Conservation (phyloP, 2,113 vertebrate genomes). For the Gopherus evgoodei region DNA sequence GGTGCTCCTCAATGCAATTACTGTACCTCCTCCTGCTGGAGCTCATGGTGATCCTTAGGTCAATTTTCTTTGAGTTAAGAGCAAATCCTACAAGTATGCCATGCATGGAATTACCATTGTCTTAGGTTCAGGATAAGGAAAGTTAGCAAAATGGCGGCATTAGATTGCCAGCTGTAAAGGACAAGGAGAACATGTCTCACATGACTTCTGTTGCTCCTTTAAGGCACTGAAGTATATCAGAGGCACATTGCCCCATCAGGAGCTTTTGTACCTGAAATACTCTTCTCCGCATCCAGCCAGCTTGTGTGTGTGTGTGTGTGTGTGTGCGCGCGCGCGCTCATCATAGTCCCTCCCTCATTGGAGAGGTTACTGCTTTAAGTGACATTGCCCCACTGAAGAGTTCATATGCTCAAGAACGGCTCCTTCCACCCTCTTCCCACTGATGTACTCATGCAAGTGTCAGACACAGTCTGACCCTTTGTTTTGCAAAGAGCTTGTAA, state of each 20-base stretch:
- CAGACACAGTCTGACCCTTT: accelerated
- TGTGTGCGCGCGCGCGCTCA: background rate
- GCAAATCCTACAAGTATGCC: background rate
- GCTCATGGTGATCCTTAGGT: background rate
- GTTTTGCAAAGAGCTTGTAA: accelerated
- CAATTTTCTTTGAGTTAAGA: background rate
- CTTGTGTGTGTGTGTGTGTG: background rate
- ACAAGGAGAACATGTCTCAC: background rate
- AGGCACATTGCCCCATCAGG: background rate
- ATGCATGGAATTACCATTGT: background rate
- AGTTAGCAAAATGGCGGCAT: background rate
- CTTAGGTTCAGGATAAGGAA: background rate
- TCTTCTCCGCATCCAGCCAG: background rate
- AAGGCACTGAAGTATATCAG: background rate
- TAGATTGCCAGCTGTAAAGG: background rate
- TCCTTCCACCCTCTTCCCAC: background rate
- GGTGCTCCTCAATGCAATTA: background rate
- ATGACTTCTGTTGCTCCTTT: background rate
- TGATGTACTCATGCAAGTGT: background rate
- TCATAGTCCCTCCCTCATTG: background rate
- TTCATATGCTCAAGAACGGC: background rate
- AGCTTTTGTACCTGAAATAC: background rate
- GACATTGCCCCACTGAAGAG: background rate
- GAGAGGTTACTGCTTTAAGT: accelerated
- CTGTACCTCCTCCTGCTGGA: background rate